Percentiles rank a stretch among this genome's conserved stretches.
Conservation (phyloP, 2,797 vertebrate genomes). For the Iguana delicatissima region DNA sequence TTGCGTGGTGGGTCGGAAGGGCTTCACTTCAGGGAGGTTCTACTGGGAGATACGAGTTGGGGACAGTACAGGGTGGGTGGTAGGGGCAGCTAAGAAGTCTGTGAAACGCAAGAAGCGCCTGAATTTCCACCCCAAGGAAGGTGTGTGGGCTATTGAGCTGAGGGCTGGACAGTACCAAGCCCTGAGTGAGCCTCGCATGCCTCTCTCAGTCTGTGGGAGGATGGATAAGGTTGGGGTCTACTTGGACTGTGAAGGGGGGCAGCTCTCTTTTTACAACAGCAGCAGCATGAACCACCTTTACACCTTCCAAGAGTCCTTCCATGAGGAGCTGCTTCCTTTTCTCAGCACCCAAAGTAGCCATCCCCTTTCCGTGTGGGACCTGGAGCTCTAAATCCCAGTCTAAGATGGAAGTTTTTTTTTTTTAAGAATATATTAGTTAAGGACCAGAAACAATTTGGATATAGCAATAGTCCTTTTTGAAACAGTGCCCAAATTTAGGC, state of each 20-base stretch:
- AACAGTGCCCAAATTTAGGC: background rate
- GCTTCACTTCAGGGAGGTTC: slow-evolving; percentile 24
- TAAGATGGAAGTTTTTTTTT: background rate
- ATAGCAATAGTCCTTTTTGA: too few relatives aligned
- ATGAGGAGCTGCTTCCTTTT: slow-evolving; percentile 39
- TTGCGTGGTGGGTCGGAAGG: slow-evolving; percentile 37
- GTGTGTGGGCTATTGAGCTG: slow-evolving; percentile 43
- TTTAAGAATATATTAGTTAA: background rate
- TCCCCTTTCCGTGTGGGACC: slow-evolving; percentile 34
- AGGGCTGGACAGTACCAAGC: slow-evolving; percentile 23
- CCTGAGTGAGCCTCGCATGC: slow-evolving; percentile 11
- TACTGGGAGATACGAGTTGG: slow-evolving; percentile 53
- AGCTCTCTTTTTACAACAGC: slow-evolving; percentile 49
- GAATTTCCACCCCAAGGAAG: slow-evolving; percentile 37
- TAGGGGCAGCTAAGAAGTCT: slow-evolving; percentile 14
- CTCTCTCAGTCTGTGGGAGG: background rate
- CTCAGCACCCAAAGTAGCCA: slow-evolving; percentile 32
- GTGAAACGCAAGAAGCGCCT: slow-evolving; percentile 41
- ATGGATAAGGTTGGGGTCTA: slow-evolving; percentile 46
- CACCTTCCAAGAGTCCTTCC: slow-evolving; percentile 33
- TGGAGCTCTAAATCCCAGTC: slow-evolving; percentile 10
- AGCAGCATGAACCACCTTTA: slow-evolving; percentile 34
- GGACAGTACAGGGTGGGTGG: slow-evolving; percentile 24
- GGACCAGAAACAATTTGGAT: background rate
- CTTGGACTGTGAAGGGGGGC: slow-evolving; percentile 40